These are phyloP conservation scores for Thalassarche chlororhynchos DNA, from an alignment of 2,113 vertebrate genomes.

Conservation along the genomic window DNA sequence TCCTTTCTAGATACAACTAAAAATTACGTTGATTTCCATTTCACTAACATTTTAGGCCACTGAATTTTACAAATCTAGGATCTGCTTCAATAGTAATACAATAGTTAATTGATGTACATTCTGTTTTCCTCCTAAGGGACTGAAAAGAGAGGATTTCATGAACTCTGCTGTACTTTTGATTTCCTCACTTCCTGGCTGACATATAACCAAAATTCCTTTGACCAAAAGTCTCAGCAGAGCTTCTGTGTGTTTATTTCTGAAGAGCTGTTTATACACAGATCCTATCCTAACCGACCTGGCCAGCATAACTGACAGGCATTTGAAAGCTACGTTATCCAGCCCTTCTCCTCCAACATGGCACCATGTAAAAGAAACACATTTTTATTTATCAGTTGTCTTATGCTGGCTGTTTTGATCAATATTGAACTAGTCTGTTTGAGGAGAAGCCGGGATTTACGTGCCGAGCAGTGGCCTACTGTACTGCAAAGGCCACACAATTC, in stretches of 20 bases:
- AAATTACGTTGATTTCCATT: background rate
- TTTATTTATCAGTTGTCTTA: background rate
- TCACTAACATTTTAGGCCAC: background rate
- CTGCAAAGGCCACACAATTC: background rate
- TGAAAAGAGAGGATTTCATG: constrained; percentile 21
- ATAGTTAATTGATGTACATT: constrained; percentile 18
- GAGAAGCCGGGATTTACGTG: background rate
- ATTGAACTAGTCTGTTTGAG: background rate
- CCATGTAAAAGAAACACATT: background rate
- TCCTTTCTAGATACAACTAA: background rate
- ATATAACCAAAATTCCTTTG: constrained; percentile 29
- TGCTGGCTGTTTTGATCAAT: background rate
- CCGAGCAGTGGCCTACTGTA: background rate
- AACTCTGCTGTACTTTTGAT: constrained; percentile 48
- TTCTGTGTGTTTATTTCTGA: constrained; percentile 35
- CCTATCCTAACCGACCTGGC: background rate
- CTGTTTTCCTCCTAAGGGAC: constrained; percentile 32
- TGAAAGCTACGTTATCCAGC: background rate
- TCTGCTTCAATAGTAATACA: background rate
- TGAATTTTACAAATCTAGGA: background rate
- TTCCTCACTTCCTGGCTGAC: constrained; percentile 51
- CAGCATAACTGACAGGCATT: background rate
- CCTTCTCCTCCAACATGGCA: background rate
- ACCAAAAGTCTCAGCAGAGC: background rate
- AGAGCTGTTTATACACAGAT: background rate